These are phyloP conservation scores for Nomada fabriciana DNA, from an alignment of 2,888 invertebrate genomes.

Conservation along the genomic window DNA sequence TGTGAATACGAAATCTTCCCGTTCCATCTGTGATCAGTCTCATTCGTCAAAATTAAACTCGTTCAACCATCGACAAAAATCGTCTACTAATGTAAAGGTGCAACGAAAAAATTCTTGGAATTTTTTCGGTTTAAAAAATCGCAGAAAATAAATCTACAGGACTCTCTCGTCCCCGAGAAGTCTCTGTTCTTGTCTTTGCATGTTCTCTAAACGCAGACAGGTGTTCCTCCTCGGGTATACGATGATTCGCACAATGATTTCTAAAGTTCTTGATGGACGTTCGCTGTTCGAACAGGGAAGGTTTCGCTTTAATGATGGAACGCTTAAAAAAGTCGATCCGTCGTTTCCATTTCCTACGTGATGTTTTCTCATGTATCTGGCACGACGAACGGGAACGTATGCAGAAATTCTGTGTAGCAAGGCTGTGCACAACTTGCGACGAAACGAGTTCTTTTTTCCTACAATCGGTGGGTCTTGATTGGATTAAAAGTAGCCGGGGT, in stretches of 20 bases:
- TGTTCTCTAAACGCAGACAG: background rate
- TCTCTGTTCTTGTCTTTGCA: background rate
- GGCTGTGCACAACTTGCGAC: background rate
- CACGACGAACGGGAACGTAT: constrained; percentile 40
- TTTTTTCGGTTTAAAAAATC: background rate
- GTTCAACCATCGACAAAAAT: background rate
- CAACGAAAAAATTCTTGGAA: background rate
- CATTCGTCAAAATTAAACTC: background rate
- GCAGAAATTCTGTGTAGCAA: constrained; percentile 15
- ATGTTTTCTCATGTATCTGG: constrained; percentile 35
- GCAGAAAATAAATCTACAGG: too few species aligned
- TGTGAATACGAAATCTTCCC: background rate
- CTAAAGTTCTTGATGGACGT: background rate
- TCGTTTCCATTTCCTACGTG: constrained; percentile 18
- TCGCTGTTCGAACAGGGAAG: background rate
- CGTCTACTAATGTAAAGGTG: background rate
- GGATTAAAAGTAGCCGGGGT: background rate
- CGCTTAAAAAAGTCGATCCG: constrained; percentile 15
- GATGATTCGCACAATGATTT: background rate
- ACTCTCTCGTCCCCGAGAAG: background rate
- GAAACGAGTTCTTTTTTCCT: constrained; percentile 16
- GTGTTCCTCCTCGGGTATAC: constrained; percentile 2
- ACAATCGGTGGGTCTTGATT: background rate
- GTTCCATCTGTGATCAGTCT: background rate
- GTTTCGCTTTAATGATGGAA: background rate